Evolutionary conservation across 2,797 vertebrate genomes (phyloP), one percentile per base, ranked within the genome.

Genomic region (Enteromius treurensis): DNA sequence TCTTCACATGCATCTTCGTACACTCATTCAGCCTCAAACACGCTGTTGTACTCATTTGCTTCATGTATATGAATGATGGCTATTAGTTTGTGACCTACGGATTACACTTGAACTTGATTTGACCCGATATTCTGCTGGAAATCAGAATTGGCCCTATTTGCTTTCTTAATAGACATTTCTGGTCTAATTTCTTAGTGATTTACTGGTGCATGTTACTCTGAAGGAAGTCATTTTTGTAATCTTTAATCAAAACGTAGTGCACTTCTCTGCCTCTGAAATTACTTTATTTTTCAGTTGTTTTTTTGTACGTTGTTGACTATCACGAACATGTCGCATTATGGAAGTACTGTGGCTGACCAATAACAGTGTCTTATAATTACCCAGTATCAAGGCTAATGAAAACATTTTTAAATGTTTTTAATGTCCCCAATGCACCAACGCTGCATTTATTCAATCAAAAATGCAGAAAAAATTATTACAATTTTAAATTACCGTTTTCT

Each of bases 21-120:
- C 70, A 32, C 49, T 73, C 47, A 19, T 47, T 29, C 70, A 29
- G 49, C 15, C 29, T 73, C 26, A 80, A 23, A 75, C 58, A 53
- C 32, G 3, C 69, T 26, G 80, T 47, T 81, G 42, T 73, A 67
- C n/a, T 67, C 60, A 74, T 82, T 53, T 53, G 47, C 73, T 29
- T 51, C 60, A 40, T 76, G 60, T 40, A 62, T 64, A 51, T 64
- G 80, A 67, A 67, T 67, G 71, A 67, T 51, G 45, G 45, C 60
- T 75, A 29, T 82, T 82, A 40, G n/a, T 67, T 67, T 37, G 71
- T 42, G 64, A 75, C 71, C 47, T 55, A 21, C 15, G 10, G 71
- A 82, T 82, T 75, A 55, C 40, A 49, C n/a, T 67, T 75, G 47
- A 53, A 82, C 80, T 76, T 37, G 5, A 67, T 67, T 67, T 67